Evolutionary conservation across 1,140 invertebrate species (phyloP).

Genomic region (Cotesia chilonis): DNA sequence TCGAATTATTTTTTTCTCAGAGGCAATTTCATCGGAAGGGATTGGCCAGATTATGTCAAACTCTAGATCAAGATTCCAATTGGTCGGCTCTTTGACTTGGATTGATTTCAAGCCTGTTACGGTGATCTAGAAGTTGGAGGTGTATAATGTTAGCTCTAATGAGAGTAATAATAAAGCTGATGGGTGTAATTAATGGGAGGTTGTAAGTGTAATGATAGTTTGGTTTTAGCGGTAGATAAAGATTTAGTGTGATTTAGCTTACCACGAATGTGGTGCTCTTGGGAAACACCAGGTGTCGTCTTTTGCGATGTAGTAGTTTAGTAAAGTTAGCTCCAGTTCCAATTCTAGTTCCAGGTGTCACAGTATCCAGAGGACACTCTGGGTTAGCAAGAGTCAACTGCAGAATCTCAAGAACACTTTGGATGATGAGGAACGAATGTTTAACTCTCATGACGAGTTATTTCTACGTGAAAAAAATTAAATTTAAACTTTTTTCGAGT

Average conservation of each 20-base stretch:
- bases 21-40: constrained; percentile 38
- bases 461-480: background rate
- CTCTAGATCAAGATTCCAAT: constrained; percentile 57
- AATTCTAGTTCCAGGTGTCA: constrained; percentile 8
- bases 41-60: constrained; percentile 62
- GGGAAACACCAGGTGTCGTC: constrained; percentile 68
- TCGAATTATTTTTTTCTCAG: background rate
- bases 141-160: too few species aligned
- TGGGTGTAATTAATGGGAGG: background rate
- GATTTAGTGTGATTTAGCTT: constrained; percentile 51
- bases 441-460: constrained; percentile 41
- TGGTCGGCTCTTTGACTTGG: constrained; percentile 49
- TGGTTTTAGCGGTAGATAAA: constrained; percentile 8
- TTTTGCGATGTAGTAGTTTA: constrained; percentile 56
- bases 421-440: constrained; percentile 37
- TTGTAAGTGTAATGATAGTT: background rate
- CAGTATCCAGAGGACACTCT: constrained; percentile 23
- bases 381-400: constrained; percentile 27
- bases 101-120: constrained; percentile 54
- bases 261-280: constrained; percentile 69
- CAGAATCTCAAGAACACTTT: constrained; percentile 36
- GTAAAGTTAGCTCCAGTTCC: constrained; percentile 3
- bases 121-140: constrained; percentile 47
- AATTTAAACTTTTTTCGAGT: too few species aligned
- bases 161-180: constrained; percentile 23